phyloP scores from a whole-genome alignment of 2,113 vertebrate species.

The Crotalus viridis region DNA sequence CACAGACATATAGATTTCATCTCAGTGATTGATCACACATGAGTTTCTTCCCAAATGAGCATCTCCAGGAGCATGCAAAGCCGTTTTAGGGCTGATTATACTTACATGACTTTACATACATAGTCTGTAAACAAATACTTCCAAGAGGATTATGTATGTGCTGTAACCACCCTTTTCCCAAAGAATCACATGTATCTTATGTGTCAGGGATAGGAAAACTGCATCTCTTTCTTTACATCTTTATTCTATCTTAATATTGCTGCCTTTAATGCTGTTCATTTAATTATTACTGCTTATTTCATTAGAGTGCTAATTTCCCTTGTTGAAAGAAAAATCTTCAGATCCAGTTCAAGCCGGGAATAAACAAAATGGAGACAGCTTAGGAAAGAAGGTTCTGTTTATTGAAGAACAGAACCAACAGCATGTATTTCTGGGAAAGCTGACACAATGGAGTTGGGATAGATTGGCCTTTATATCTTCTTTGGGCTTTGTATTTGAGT shows the following conservation, averaged over 20 bases:
- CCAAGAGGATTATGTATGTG: background rate
- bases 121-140: background rate
- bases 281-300: background rate
- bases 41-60: background rate
- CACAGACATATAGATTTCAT: background rate
- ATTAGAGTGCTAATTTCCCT: background rate
- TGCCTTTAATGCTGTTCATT: background rate
- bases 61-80: background rate
- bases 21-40: background rate
- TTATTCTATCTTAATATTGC: background rate
- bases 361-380: no score
- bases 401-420: no score
- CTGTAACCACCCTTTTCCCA: background rate
- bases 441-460: no score
- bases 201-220: background rate
- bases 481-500: no score
- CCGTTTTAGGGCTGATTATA: background rate
- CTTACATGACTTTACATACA: background rate
- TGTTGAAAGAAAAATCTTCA: no score
- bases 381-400: no score
- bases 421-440: no score
- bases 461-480: no score
- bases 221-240: background rate
- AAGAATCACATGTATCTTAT: background rate
- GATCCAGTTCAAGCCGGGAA: no score